Base-by-base conservation (phyloP, 2,888 invertebrate species). In the Tinea semifulvella region DNA sequence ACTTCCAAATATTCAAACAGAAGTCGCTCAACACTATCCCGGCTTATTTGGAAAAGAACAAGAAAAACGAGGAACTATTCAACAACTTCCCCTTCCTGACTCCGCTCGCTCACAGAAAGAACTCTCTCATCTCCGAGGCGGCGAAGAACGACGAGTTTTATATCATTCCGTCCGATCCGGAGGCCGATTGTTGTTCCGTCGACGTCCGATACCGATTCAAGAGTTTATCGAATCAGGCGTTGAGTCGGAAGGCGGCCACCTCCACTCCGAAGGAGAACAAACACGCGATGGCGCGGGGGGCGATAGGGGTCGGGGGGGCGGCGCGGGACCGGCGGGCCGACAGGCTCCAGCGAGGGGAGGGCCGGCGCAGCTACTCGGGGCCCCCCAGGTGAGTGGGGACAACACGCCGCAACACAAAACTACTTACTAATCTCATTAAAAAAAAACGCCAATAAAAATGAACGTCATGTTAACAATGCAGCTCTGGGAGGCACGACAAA, bases 51-150 rank as follows among this genome's bases (percentile, higher is more conserved):
- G 79, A 79, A 46, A 58, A 59, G 50, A 58, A 57, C 50, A 61
- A 56, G 46, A 62, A 62, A 49, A 63, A 60, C 58, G 76, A 74
- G 55, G 79, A 81, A 56, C 57, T 85, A 48, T 83, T 85, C 61
- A 81, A 80, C 48, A 81, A 82, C 58, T 82, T 82, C 47, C 82
- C 80, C 44, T 85, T 85, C 56, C 63, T 85, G 50, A 86, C 86
- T 47, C 86, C 86, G 42, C 70, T 84, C 35, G 82, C 84, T 46
- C 77, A 82, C 57, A 59, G 85, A 2, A 80, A 79, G 65, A 71
- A 63, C 53, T 80, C 79, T 14, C 62, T 74, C 6, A 62, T 68
- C 38, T 60, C 69, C 42, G 60, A 63, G 48, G 67, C 71, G 44
- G 57, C 58, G 48, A 76, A 76, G 49, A 79, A 80, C 60, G 80